Percentiles rank a stretch among this genome's conserved stretches.
Conservation (phyloP, 1,140 invertebrate species). For the Globodera ellingtonae region DNA sequence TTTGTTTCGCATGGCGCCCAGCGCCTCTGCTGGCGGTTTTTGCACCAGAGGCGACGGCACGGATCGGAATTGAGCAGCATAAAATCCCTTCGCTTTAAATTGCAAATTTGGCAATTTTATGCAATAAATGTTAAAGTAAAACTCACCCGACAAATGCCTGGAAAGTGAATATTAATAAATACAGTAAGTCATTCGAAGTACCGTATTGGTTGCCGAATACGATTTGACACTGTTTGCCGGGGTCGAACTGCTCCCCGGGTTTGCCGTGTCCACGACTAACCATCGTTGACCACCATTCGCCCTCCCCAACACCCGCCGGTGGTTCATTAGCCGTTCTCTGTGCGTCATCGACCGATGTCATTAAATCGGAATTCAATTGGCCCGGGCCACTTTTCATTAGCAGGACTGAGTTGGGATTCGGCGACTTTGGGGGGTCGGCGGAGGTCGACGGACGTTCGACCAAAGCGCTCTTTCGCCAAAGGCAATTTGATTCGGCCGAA, state of each 20-base stretch:
- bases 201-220: conserved; percentile 58
- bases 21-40: conserved; percentile 45
- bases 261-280: conserved; percentile 23
- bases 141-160: conserved; percentile 19
- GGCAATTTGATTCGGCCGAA: conserved; percentile 45
- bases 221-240: conserved; percentile 51
- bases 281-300: conserved; percentile 10
- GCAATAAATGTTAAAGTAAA: conserved; percentile 6
- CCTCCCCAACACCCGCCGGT: not conserved
- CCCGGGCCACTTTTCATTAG: no score
- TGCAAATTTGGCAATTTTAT: conserved; percentile 34
- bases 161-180: conserved; percentile 11
- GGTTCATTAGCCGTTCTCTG: not conserved
- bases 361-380: no score
- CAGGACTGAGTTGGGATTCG: no score
- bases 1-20: conserved; percentile 53
- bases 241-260: conserved; percentile 41
- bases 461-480: conserved; percentile 22
- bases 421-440: no score
- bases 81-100: conserved; percentile 18
- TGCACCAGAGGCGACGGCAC: conserved; percentile 59
- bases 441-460: no score
- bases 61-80: conserved; percentile 37
- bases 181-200: not conserved
- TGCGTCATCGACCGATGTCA: not conserved